A percentile compares a stretch with the other conserved stretches of the same genome.
Conservation (phyloP, 2,888 invertebrate species). For the Timandra comae region DNA sequence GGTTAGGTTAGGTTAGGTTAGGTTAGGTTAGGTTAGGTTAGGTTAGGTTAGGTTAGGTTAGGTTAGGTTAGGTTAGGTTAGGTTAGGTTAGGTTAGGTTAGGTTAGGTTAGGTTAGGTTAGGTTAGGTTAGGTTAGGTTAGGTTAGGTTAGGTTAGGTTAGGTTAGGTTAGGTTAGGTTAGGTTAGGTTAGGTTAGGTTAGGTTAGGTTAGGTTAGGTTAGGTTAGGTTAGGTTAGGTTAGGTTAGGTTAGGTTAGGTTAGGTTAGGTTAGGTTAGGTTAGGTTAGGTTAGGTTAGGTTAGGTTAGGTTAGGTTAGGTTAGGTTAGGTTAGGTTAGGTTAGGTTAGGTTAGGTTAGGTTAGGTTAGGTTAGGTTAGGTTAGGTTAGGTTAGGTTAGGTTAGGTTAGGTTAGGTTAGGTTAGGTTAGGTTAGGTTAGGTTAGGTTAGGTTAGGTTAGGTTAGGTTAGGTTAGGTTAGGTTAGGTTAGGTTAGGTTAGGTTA, state of each 20-base stretch:
- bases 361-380: conserved; percentile 20
- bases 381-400: conserved; percentile 20
- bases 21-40: conserved; percentile 6
- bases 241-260: conserved; percentile 14
- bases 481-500: conserved; percentile 21
- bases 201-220: conserved; percentile 22
- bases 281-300: conserved; percentile 17
- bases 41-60: conserved; percentile 14
- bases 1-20: conserved; percentile 1
- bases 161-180: conserved; percentile 8
- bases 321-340: conserved; percentile 15
- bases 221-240: conserved; percentile 16
- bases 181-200: conserved; percentile 19
- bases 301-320: conserved; percentile 13
- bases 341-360: conserved; percentile 18
- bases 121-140: conserved; percentile 4
- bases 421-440: conserved; percentile 21
- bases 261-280: conserved; percentile 18
- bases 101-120: conserved; percentile 16
- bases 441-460: conserved; percentile 21
- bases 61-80: conserved; percentile 8
- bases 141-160: conserved; percentile 6
- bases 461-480: conserved; percentile 22
- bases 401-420: conserved; percentile 19
- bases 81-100: conserved; percentile 15